Conservation (phyloP, 2,888 invertebrate species). For the Athripsodes cinereus region DNA sequence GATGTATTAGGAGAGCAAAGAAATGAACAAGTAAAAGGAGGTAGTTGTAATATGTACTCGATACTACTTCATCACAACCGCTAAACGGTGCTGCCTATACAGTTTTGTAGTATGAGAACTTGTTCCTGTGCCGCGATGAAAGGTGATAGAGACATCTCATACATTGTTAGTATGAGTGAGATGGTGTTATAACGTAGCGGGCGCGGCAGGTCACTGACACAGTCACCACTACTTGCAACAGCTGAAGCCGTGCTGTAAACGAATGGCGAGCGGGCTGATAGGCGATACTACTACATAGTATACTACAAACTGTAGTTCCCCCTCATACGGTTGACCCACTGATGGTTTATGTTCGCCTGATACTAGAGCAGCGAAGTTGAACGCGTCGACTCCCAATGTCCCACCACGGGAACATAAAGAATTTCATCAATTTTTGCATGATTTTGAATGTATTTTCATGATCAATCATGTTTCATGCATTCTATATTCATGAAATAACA, state of each 20-base stretch:
- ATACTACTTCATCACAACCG: too few species aligned
- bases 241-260: neutral
- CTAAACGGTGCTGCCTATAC: neutral
- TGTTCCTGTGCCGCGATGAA: too few species aligned
- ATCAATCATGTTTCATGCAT: too few species aligned
- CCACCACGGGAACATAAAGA: neutral
- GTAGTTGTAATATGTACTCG: too few species aligned
- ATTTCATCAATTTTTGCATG: too few species aligned
- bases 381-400: slow-evolving; percentile 4
- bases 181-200: neutral
- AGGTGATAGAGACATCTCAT: neutral
- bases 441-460: too few species aligned
- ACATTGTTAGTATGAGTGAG: neutral
- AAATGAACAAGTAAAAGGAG: neutral
- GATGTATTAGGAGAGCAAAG: slow-evolving; percentile 8
- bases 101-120: neutral
- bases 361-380: slow-evolving; percentile 16
- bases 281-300: too few species aligned
- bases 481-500: too few species aligned
- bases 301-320: too few species aligned
- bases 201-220: slow-evolving; percentile 17
- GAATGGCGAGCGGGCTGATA: neutral
- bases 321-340: slow-evolving; percentile 10
- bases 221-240: neutral
- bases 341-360: slow-evolving; percentile 12